Evolutionary conservation across 1,140 invertebrate species (phyloP), one percentile per base, ranked within the genome.

Genomic region (Ceratosolen fusciceps): DNA sequence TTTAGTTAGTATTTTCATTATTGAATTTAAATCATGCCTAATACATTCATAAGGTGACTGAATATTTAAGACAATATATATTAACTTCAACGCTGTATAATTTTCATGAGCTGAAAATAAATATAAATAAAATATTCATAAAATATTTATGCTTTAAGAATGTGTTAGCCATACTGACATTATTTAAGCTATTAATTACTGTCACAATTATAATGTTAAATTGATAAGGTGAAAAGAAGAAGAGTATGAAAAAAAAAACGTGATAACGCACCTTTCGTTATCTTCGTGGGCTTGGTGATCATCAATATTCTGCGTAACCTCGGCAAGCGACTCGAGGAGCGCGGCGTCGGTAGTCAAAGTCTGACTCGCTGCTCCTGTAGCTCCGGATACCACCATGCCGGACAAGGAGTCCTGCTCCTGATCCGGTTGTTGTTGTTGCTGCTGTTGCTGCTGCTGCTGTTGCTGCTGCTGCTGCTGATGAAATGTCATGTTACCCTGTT

Each of bases 191-290:
- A n/a, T n/a, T n/a, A n/a, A n/a, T n/a, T n/a, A n/a, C n/a, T n/a
- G n/a, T n/a, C n/a, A n/a, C n/a, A n/a, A n/a, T n/a, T n/a, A n/a
- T n/a, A n/a, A n/a, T n/a, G n/a, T n/a, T n/a, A n/a, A n/a, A n/a
- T n/a, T n/a, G n/a, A n/a, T n/a, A n/a, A n/a, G n/a, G n/a, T n/a
- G n/a, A n/a, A n/a, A n/a, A n/a, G n/a, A n/a, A n/a, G n/a, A n/a
- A n/a, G n/a, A n/a, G n/a, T n/a, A n/a, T n/a, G n/a, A n/a, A n/a
- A n/a, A n/a, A n/a, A n/a, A 68, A 43, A 43, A 8, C 52, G 39
- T 43, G 39, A 43, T 43, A 43, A 43, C 12, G 12, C 5, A 94
- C 93, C 93, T 93, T 92, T 93, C 93, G 89, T 92, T 92, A 86
- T 92, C 91, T 84, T 94, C 93, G 72, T 91, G 90, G 74, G 90